These are phyloP conservation scores for Agrochola lychnidis DNA, from an alignment of 2,888 invertebrate species.

Conservation along the genomic window DNA sequence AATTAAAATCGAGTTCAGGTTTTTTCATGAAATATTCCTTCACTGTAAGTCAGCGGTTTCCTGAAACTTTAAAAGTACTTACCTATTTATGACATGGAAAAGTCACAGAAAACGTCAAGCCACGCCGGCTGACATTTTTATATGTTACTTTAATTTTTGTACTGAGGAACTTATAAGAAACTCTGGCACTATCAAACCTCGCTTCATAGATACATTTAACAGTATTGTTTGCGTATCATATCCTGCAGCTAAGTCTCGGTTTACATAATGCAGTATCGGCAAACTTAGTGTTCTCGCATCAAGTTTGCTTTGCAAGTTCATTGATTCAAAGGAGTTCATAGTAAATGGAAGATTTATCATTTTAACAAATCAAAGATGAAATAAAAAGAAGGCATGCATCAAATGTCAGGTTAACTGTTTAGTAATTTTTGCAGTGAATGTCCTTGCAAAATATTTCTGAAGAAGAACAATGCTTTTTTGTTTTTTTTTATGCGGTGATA, in stretches of 20 bases:
- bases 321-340: conserved; percentile 9
- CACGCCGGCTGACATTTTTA: too few relatives aligned
- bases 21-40: background rate
- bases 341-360: conserved; percentile 20
- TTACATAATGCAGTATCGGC: conserved; percentile 55
- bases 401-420: background rate
- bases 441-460: too few relatives aligned
- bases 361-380: background rate
- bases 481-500: too few relatives aligned
- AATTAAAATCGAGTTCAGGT: background rate
- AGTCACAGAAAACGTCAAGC: background rate
- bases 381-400: background rate
- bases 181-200: background rate
- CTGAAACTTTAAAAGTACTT: background rate
- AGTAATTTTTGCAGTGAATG: background rate
- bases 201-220: background rate
- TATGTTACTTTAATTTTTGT: background rate
- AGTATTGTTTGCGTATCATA: conserved; percentile 38
- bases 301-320: conserved; percentile 48
- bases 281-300: conserved; percentile 47
- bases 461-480: too few relatives aligned
- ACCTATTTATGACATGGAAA: background rate
- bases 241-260: conserved; percentile 33
- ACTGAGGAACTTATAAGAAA: background rate
- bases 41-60: background rate